Evolutionary conservation across 2,113 vertebrate species (phyloP).

Genomic region (Trichomycterus rosablanca): DNA sequence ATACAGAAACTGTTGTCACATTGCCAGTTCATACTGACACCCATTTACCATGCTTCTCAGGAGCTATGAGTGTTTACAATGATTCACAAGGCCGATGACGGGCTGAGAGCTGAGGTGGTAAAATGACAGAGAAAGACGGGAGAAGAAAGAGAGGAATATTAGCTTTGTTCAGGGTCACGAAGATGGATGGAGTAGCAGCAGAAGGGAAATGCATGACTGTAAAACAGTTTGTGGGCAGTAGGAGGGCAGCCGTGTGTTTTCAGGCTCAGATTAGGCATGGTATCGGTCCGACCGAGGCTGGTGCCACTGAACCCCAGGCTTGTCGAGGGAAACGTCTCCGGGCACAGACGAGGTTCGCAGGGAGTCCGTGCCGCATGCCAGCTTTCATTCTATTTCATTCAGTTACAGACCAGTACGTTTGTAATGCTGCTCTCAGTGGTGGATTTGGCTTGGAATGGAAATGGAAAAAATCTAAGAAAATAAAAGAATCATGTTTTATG

Average conservation of each 20-base stretch:
- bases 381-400: slow-evolving; percentile 21
- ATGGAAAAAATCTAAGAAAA: not conserved
- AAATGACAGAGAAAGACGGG: slow-evolving; percentile 40
- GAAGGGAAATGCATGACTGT: slow-evolving; percentile 55
- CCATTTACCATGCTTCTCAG: slow-evolving; percentile 70
- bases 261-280: slow-evolving; percentile 78
- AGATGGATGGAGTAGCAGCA: slow-evolving; percentile 58
- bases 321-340: slow-evolving; percentile 56
- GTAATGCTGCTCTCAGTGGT: not conserved
- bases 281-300: slow-evolving; percentile 61
- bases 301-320: slow-evolving; percentile 60
- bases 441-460: no score
- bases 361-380: slow-evolving; percentile 27
- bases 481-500: not conserved
- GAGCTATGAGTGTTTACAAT: slow-evolving; percentile 78
- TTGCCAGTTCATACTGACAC: slow-evolving; percentile 66
- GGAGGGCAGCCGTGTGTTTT: slow-evolving; percentile 65
- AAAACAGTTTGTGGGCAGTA: slow-evolving; percentile 73
- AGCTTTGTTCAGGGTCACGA: slow-evolving; percentile 63
- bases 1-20: no score
- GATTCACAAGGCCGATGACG: slow-evolving; percentile 53
- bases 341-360: slow-evolving; percentile 34
- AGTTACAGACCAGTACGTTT: slow-evolving; percentile 5
- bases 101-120: slow-evolving; percentile 7
- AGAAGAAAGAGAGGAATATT: slow-evolving; percentile 61